Evolutionary conservation across 2,888 invertebrate species (phyloP), one percentile per base, ranked within the genome.

Genomic region (Dolichopus griseipennis): DNA sequence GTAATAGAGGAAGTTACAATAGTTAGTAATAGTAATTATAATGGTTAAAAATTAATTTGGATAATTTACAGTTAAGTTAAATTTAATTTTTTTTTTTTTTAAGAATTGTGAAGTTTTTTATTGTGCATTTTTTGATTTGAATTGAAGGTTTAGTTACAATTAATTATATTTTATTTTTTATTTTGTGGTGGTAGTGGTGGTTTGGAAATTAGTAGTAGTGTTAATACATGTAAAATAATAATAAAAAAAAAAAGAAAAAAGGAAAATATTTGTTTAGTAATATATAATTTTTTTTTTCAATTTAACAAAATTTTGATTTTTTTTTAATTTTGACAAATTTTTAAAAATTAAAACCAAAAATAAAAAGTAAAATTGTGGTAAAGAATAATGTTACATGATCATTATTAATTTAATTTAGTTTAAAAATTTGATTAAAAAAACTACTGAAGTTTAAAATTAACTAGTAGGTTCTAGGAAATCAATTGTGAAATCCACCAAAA

Each of bases 251-350:
- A 71, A 68, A 67, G 69, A 69, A 66, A 69, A 43, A 69, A 67
- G 34, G 65, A 64, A 66, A 15, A 52, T 41, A 63, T 66, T 52
- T 52, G 52, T 52, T 52, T 52, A 52, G 12, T 52, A 12, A 61
- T 66, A n/a, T 66, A n/a, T 22, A 66, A 33, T 43, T 64, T 65
- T 64, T 41, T 68, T 68, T 71, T 66, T 27, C 27, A 27, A 27
- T 71, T 67, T 71, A 65, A 63, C 64, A 68, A 68, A 68, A 69
- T 69, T 69, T 69, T 70, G 63, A 6, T 33, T 65, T 65, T 67
- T 67, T 66, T 2, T 37, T 21, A 64, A 33, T 64, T 71, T 69
- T 66, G 62, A 52, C 65, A 3, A 41, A 2, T n/a, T 20, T 61
- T 68, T 66, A 70, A 71, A 65, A 67, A 12, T 2, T 41, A 41